Evolutionary conservation across 1,140 invertebrate species (phyloP).

Genomic region (Coelopa frigida): DNA sequence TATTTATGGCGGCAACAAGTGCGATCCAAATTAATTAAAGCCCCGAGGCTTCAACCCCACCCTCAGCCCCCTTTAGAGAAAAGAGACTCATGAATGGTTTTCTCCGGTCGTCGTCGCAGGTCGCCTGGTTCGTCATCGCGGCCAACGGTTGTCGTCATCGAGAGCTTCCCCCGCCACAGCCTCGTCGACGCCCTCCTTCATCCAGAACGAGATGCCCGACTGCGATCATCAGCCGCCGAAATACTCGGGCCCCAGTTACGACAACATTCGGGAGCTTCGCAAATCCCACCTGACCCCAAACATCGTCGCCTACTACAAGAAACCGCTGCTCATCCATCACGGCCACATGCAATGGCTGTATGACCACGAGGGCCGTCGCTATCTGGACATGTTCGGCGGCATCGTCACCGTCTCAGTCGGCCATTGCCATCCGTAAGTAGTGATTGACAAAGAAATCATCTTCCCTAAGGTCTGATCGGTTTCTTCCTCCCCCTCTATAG

Average conservation of each 20-base stretch:
- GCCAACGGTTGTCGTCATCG: too few relatives aligned
- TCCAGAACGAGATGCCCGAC: constrained; percentile 26
- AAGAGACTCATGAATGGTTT: too few relatives aligned
- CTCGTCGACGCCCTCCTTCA: too few relatives aligned
- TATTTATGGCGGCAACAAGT: too few relatives aligned
- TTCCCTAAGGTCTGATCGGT: too few relatives aligned
- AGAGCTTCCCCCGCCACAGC: too few relatives aligned
- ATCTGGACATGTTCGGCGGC: constrained; percentile 91
- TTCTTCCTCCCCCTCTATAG: constrained; percentile 43
- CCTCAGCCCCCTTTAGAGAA: too few relatives aligned
- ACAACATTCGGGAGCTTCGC: constrained; percentile 53
- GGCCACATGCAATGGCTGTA: constrained; percentile 90
- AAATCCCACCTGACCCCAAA: constrained; percentile 61
- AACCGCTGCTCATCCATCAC: constrained; percentile 75
- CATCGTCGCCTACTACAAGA: constrained; percentile 69
- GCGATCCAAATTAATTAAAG: too few relatives aligned
- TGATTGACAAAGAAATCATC: neutral
- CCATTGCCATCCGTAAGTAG: constrained; percentile 92
- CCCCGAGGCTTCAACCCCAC: too few relatives aligned
- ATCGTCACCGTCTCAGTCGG: constrained; percentile 97
- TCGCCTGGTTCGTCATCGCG: too few relatives aligned
- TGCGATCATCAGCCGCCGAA: constrained; percentile 20
- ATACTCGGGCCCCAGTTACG: constrained; percentile 53
- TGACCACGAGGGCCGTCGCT: constrained; percentile 77
- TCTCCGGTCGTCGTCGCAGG: too few relatives aligned